phyloP scores from a whole-genome alignment of 2,888 invertebrate species.

The Callosobruchus maculatus region DNA sequence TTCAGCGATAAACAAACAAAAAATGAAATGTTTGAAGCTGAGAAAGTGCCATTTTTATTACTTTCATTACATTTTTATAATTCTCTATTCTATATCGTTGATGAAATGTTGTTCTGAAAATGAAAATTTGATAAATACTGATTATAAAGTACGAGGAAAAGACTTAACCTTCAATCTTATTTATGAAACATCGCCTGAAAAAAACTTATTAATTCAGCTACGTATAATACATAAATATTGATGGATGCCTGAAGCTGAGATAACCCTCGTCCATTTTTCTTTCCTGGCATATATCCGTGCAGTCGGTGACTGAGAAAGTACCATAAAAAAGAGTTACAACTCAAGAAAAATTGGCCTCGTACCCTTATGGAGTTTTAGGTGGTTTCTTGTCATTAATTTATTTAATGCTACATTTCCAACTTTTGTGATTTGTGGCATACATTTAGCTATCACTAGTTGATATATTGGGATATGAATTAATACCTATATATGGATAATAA shows the following conservation, averaged over 20 bases:
- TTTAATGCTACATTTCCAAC: background rate
- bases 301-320: background rate
- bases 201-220: background rate
- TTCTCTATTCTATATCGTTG: too few species aligned
- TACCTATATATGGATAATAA: background rate
- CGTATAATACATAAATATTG: background rate
- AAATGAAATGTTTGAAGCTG: too few species aligned
- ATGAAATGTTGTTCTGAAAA: too few species aligned
- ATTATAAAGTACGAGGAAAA: too few species aligned
- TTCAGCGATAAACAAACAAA: too few species aligned
- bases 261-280: background rate
- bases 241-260: background rate
- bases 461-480: background rate
- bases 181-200: background rate
- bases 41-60: too few species aligned
- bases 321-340: background rate
- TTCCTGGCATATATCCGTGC: background rate
- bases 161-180: background rate
- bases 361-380: background rate
- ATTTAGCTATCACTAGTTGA: background rate
- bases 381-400: background rate
- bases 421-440: background rate
- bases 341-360: background rate
- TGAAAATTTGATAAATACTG: too few species aligned
- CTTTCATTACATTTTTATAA: too few species aligned